Base-by-base conservation (phyloP, 2,113 vertebrate species). In the Parus major region DNA sequence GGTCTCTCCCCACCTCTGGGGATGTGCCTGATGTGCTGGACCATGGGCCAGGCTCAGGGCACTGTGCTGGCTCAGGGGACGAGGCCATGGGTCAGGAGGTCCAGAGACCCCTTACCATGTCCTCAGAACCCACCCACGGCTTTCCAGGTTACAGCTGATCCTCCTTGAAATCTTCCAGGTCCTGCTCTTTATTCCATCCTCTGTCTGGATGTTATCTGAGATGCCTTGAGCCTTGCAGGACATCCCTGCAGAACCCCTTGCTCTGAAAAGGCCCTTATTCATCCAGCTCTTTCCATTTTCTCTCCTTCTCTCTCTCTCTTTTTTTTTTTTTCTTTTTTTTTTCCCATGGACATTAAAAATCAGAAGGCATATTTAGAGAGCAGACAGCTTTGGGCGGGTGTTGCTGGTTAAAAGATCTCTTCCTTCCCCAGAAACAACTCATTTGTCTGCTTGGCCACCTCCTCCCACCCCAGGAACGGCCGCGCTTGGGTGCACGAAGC, bases 401-500 rank as follows among this genome's bases (percentile, higher is more conserved):
- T 92, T 90, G 71, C 76, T 78, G 94, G 93, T 75, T 93, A 86
- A 94, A 95, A 94, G 93, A 95, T 97, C 93, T 61, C 90, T 96
- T 90, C 92, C 93, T 95, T 80, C 82, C 85, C 90, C 87, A 86
- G 78, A 91, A 85, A 84, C 87, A 94, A 96, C 93, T 73, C 93
- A 93, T 94, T 93, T 95, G 47, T 92, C 93, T 94, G 87, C 91
- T 59, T 88, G 94, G 85, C 92, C 87, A 65, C 93, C 92, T 78
- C 94, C 84, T 91, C 93, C 95, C 91, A 39, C 52, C 94, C 85
- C 78, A 21, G 83, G 70, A 82, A 24, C 47, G 76, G 92, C 82
- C 71, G 36, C 63, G 63, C 90, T 91, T 16, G 60, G 88, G 84
- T 33, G 88, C 96, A 68, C 20, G 2, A 5, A 71, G 56, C 75